Base-by-base conservation (phyloP, 2,888 invertebrate genomes). In the Ferdinandea cuprea region DNA sequence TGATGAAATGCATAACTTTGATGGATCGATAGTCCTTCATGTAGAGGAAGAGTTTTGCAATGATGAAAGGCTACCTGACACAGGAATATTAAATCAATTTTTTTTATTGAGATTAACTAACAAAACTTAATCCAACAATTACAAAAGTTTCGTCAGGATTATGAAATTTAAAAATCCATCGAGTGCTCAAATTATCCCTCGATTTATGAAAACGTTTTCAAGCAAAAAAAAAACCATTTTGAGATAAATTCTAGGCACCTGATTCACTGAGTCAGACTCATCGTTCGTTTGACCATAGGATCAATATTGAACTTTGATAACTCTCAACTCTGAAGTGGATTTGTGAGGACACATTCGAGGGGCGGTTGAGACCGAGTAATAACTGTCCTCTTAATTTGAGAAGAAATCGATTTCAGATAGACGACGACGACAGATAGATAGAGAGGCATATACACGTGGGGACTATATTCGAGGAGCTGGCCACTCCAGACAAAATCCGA, bases 91-190 rank as follows among this genome's bases (percentile, higher is more conserved):
- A 59, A 25, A 28, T 52, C 15, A 56, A 68, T 68, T 73, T 61
- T 68, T 73, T n/a, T n/a, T n/a, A 68, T 73, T 61, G 42, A 79
- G 78, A 59, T 73, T 66, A 79, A 79, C 59, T 79, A 37, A 17
- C 21, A 46, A 25, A 59, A 61, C 32, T 35, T 73, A 79, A 63
- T 73, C 61, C 48, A 19, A 17, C n/a, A 61, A 61, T 11, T 44
- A 25, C 21, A 48, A 56, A 63, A n/a, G n/a, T 19, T 59, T 54
- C 58, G 17, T n/a, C 15, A 40, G 50, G 25, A 37, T 17, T 37
- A 50, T 37, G 28, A 28, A 30, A 8, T 37, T 13, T 5, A 19
- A 21, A n/a, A 3, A 19, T 63, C 21, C 15, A 50, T 40, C 28
- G 21, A 40, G 25, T 15, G 5, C 21, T 13, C 1, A 56, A 56